Conservation (phyloP, 2,888 invertebrate genomes). For the Heliconius ismenius region DNA sequence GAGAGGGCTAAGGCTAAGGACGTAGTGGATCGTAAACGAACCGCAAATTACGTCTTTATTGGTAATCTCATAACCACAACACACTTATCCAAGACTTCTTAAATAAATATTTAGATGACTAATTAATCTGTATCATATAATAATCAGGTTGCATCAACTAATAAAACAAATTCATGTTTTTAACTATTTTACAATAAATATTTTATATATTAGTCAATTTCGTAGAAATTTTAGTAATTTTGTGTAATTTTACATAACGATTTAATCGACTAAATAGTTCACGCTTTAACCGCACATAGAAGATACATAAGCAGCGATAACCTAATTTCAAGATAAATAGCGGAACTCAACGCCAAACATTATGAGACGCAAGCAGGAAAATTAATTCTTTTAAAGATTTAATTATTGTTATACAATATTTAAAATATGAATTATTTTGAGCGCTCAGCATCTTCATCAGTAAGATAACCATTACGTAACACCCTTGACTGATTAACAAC, state of each 20-base stretch:
- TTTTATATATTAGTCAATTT: background rate
- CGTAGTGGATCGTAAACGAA: background rate
- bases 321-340: background rate
- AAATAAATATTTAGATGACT: background rate
- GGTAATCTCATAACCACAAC: background rate
- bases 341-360: background rate
- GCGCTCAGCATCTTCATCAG: slow-evolving; percentile 1
- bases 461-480: slow-evolving; percentile 9
- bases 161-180: background rate
- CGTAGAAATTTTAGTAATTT: background rate
- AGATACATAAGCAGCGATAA: too few species aligned
- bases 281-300: background rate
- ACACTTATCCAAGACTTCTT: background rate
- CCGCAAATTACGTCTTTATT: slow-evolving; percentile 5
- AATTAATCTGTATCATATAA: slow-evolving; percentile 2
- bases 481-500: slow-evolving; percentile 15
- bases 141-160: background rate
- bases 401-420: background rate
- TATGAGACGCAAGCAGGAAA: background rate
- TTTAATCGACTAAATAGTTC: background rate
- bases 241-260: too few species aligned
- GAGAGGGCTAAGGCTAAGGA: background rate
- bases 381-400: background rate
- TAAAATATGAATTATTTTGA: background rate
- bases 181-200: background rate